A percentile compares a stretch with the other conserved stretches of the same genome.
Evolutionary conservation across 37 sponge, comb jelly and placozoan species (phyloP).

Genomic region (Dysidea cf. avara): DNA sequence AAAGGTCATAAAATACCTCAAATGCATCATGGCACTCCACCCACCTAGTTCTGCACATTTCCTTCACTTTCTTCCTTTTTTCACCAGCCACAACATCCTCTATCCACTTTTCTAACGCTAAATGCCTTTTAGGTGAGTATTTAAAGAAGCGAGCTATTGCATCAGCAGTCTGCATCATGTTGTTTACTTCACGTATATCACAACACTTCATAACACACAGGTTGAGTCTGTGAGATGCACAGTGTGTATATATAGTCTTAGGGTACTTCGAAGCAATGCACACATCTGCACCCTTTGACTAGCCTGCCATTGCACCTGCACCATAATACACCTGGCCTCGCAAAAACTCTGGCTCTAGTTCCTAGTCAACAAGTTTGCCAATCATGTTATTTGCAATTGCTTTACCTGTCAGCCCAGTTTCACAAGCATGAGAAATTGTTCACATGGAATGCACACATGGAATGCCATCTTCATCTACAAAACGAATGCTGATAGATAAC

Average conservation of each 20-base stretch:
- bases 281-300: constrained; percentile 34
- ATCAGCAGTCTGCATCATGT: no score
- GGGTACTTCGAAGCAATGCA: constrained; percentile 36
- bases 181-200: constrained; percentile 21
- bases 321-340: constrained; percentile 44
- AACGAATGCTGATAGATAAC: no score
- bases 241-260: no score
- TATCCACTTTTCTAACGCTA: constrained; percentile 24
- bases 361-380: constrained; percentile 1
- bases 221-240: no score
- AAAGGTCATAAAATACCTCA: constrained; percentile 33
- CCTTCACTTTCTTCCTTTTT: no score
- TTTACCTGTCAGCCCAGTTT: constrained; percentile 37
- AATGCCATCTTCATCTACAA: no score
- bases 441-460: constrained; percentile 7
- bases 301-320: constrained; percentile 59
- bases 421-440: constrained; percentile 10
- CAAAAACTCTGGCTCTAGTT: constrained; percentile 21
- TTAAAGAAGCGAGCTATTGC: no score
- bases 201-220: no score
- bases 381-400: constrained; percentile 34
- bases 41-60: constrained; percentile 9
- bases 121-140: constrained; percentile 40
- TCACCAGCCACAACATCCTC: constrained; percentile 5
- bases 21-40: no score